phyloP scores from a whole-genome alignment of 2,888 invertebrate species.

The Frankliniella intonsa region DNA sequence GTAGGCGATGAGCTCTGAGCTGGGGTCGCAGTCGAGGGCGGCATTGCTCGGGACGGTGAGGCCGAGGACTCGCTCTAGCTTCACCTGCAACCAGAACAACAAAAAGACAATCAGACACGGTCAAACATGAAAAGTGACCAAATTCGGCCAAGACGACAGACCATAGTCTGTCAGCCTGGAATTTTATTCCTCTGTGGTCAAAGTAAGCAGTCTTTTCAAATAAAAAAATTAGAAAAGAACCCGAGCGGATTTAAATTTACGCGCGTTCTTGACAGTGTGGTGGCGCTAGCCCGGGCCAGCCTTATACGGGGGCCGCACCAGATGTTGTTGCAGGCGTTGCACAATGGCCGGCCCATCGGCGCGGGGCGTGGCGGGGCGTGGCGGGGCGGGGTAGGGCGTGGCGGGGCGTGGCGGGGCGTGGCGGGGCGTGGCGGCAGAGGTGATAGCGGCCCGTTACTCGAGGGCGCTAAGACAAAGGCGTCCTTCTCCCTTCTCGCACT shows the following conservation, averaged over 20 bases:
- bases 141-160: too few species aligned
- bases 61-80: slow-evolving; percentile 89
- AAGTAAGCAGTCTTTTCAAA: too few species aligned
- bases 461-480: too few species aligned
- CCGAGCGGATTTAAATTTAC: neutral
- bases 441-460: too few species aligned
- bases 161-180: too few species aligned
- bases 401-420: neutral
- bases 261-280: neutral
- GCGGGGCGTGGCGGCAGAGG: too few species aligned
- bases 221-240: neutral
- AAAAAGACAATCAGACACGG: too few species aligned
- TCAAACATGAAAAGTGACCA: too few species aligned
- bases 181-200: too few species aligned
- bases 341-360: slow-evolving; percentile 9
- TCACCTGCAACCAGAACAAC: slow-evolving; percentile 67
- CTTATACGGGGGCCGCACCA: slow-evolving; percentile 8
- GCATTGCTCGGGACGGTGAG: slow-evolving; percentile 92
- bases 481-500: too few species aligned
- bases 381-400: neutral
- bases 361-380: neutral
- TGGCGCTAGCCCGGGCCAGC: neutral
- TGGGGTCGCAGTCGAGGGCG: slow-evolving; percentile 81
- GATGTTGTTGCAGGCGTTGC: slow-evolving; percentile 16
- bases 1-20: slow-evolving; percentile 86